Evolutionary conservation across 1,140 invertebrate genomes (phyloP).

Genomic region (Cydia amplana): DNA sequence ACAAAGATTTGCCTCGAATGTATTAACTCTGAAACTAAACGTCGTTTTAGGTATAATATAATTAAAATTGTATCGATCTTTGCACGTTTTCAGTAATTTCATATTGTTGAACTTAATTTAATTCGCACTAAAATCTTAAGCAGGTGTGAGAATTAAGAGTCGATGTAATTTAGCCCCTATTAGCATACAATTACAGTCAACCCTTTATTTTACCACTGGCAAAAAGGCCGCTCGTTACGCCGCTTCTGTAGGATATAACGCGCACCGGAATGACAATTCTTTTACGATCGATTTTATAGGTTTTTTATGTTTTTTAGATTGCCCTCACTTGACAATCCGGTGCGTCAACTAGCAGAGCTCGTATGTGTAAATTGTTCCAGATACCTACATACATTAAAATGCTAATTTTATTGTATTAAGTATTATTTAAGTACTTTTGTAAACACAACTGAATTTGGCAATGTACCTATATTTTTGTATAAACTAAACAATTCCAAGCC

Average conservation of each 20-base stretch:
- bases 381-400: constrained; percentile 58
- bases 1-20: constrained; percentile 22
- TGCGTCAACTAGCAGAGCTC: constrained; percentile 71
- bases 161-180: constrained; percentile 4
- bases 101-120: constrained; percentile 18
- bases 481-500: too few species aligned
- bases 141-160: not conserved
- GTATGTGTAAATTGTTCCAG: constrained; percentile 51
- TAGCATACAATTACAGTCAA: not conserved
- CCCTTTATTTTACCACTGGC: constrained; percentile 8
- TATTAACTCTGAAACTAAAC: constrained; percentile 1
- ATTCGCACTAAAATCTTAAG: not conserved
- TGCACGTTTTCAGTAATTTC: constrained; percentile 29
- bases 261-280: constrained; percentile 60
- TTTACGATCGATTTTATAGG: constrained; percentile 75
- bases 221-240: constrained; percentile 8
- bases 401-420: constrained; percentile 68
- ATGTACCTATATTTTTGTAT: too few species aligned
- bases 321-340: constrained; percentile 66
- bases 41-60: constrained; percentile 9
- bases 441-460: not conserved
- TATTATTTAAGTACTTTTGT: constrained; percentile 50
- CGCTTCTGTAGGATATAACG: constrained; percentile 33
- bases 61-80: constrained; percentile 21
- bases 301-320: constrained; percentile 74